Evolutionary conservation across 2,888 invertebrate species (phyloP).

Genomic region (Spicauda simplicius): DNA sequence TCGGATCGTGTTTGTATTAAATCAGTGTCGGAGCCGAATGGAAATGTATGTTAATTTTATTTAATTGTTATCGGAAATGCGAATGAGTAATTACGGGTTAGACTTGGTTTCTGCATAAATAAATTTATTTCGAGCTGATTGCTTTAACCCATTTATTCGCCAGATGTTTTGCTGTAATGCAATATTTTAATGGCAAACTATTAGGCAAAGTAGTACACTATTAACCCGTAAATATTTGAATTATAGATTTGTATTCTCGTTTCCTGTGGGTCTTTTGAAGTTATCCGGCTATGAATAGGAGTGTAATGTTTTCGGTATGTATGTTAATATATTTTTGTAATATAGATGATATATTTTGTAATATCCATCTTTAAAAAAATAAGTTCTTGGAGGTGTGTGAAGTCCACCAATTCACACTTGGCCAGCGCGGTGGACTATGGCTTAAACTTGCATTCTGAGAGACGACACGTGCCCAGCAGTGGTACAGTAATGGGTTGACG

Average conservation of each 20-base stretch:
- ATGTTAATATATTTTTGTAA: no score
- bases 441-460: no score
- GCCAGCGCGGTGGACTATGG: no score
- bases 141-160: slow-evolving; percentile 28
- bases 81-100: slow-evolving; percentile 27
- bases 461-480: no score
- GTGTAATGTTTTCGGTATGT: no score
- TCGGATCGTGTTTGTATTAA: not conserved
- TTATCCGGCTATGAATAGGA: no score
- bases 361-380: no score
- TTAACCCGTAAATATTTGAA: slow-evolving; percentile 5
- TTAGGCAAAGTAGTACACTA: slow-evolving; percentile 6
- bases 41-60: slow-evolving; percentile 26
- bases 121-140: slow-evolving; percentile 29
- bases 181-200: slow-evolving; percentile 12
- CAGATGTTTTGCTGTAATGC: slow-evolving; percentile 26
- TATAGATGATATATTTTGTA: no score
- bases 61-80: slow-evolving; percentile 29
- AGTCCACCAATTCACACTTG: no score
- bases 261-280: not conserved
- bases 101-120: slow-evolving; percentile 26
- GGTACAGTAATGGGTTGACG: no score
- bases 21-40: slow-evolving; percentile 5
- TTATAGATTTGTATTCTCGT: not conserved
- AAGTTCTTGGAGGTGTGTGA: no score